phyloP scores from a whole-genome alignment of 2,797 vertebrate species.

The Austrolebias charrua region DNA sequence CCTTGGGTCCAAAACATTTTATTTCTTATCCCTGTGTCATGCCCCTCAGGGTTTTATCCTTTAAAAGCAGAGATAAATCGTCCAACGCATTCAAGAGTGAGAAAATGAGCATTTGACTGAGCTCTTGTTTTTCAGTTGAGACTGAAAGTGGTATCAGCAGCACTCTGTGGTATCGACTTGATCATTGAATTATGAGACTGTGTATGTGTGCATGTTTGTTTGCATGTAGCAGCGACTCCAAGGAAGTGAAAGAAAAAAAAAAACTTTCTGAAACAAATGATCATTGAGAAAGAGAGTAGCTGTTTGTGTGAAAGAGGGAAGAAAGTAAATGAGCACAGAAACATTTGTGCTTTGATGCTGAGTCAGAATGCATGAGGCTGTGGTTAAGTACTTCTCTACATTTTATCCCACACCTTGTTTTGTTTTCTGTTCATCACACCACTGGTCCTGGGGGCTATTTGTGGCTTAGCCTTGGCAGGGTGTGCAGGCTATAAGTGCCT shows the following conservation, averaged over 20 bases:
- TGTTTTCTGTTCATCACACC: not conserved
- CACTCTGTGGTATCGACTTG: conserved; percentile 46
- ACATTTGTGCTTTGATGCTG: conserved; percentile 12
- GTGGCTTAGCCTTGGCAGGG: too few species aligned
- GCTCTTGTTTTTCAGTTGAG: conserved; percentile 31
- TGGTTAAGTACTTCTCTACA: conserved; percentile 11
- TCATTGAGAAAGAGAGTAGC: conserved; percentile 7
- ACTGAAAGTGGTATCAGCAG: conserved; percentile 33
- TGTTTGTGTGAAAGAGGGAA: conserved; percentile 3
- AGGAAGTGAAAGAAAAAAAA: conserved; percentile 22
- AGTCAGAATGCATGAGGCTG: conserved; percentile 9
- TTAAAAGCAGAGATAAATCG: not conserved
- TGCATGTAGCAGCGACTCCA: not conserved
- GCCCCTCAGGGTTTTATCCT: conserved; percentile 3
- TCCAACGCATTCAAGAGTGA: not conserved
- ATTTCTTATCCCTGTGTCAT: conserved; percentile 3
- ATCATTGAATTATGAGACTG: conserved; percentile 22
- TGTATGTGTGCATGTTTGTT: not conserved
- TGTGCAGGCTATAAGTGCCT: too few species aligned
- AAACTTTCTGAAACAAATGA: not conserved
- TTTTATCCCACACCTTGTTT: not conserved
- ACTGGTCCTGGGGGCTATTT: not conserved
- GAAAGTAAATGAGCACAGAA: not conserved
- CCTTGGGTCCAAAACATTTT: conserved; percentile 14
- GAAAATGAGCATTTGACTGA: conserved; percentile 42